Evolutionary conservation across 2,888 invertebrate genomes (phyloP).

Genomic region (Agonopterix subpropinquella): DNA sequence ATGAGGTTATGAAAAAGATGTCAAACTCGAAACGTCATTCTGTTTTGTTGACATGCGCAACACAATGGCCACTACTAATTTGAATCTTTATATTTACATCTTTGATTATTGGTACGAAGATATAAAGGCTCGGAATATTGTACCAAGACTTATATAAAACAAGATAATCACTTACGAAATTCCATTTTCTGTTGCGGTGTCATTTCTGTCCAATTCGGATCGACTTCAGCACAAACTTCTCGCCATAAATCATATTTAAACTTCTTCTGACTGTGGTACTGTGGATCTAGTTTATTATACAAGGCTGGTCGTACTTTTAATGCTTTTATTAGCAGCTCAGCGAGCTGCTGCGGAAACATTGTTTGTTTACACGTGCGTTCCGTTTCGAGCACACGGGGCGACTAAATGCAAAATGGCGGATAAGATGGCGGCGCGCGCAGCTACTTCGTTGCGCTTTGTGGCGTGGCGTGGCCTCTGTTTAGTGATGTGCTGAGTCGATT

Average conservation of each 20-base stretch:
- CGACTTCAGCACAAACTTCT: background rate
- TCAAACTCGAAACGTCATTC: too few species aligned
- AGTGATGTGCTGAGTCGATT: background rate
- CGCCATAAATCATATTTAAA: background rate
- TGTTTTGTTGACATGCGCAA: too few species aligned
- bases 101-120: too few species aligned
- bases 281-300: background rate
- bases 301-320: background rate
- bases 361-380: constrained; percentile 27
- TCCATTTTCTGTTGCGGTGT: background rate
- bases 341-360: background rate
- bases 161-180: background rate
- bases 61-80: too few species aligned
- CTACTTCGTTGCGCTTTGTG: background rate
- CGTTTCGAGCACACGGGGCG: constrained; percentile 22
- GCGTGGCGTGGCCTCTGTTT: background rate
- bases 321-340: background rate
- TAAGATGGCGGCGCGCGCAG: constrained; percentile 20
- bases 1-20: too few species aligned
- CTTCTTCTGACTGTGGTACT: background rate
- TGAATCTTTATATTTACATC: too few species aligned
- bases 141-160: background rate
- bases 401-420: constrained; percentile 37
- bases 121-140: too few species aligned
- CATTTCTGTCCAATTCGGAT: background rate